These are phyloP conservation scores for Diachasmimorpha longicaudata DNA, from an alignment of 1,140 invertebrate species.

Conservation along the genomic window DNA sequence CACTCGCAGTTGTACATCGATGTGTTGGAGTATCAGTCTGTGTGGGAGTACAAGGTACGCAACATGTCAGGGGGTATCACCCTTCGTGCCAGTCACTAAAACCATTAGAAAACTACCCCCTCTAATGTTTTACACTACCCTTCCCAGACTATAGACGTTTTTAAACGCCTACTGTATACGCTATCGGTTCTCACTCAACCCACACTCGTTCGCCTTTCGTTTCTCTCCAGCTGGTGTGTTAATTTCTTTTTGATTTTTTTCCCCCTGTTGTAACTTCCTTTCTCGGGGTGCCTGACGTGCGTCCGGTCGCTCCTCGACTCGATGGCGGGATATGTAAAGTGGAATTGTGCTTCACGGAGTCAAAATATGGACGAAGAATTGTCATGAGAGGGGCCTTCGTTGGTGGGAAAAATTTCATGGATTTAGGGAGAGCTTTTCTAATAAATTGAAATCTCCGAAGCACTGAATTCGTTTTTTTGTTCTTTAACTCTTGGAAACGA, in stretches of 20 bases:
- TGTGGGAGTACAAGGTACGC: background rate
- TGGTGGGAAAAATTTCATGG: too few relatives aligned
- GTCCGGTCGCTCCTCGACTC: background rate
- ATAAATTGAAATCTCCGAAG: background rate
- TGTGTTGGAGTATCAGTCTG: background rate
- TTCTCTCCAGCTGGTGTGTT: background rate
- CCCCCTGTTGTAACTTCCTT: background rate
- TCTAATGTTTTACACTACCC: conserved; percentile 11
- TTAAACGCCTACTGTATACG: conserved; percentile 29
- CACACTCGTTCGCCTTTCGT: conserved; percentile 4
- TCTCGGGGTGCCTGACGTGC: background rate
- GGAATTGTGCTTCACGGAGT: background rate
- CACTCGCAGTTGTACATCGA: background rate
- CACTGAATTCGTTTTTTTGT: background rate
- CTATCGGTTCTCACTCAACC: conserved; percentile 16
- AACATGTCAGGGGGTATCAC: conserved; percentile 42
- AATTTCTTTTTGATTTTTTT: conserved; percentile 15
- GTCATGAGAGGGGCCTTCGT: too few relatives aligned
- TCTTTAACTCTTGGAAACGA: too few relatives aligned
- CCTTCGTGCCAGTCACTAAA: conserved; percentile 56
- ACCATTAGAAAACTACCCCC: conserved; percentile 45
- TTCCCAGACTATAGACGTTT: conserved; percentile 4
- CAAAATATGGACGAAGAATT: too few relatives aligned
- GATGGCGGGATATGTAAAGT: too few relatives aligned
- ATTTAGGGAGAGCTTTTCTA: background rate